Percentiles rank a stretch among this genome's conserved stretches.
phyloP scores from a whole-genome alignment of 2,113 vertebrate species.

The Perognathus longimembris region DNA sequence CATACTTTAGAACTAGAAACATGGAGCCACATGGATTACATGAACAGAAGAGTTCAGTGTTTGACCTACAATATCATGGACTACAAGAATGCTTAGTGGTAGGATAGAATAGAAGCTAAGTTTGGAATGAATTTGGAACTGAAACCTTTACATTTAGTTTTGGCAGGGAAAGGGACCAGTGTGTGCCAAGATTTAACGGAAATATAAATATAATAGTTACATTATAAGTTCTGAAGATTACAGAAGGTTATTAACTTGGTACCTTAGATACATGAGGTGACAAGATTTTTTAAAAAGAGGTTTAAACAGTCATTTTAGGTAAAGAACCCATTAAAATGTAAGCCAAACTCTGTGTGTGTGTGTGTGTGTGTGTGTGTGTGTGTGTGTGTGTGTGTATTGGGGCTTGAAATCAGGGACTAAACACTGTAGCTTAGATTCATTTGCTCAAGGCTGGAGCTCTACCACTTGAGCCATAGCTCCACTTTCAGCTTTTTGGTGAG shows the following conservation, averaged over 20 bases:
- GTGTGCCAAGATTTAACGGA: background rate
- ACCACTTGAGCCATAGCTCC: too few species aligned
- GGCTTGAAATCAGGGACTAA: too few species aligned
- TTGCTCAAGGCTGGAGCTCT: too few species aligned
- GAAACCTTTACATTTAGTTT: conserved; percentile 21
- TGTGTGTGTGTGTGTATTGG: too few species aligned
- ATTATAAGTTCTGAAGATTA: background rate
- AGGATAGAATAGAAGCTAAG: background rate
- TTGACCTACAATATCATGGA: background rate
- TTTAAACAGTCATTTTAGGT: background rate
- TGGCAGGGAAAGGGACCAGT: conserved; percentile 1
- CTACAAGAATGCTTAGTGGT: background rate
- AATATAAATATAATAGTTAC: background rate
- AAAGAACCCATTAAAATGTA: background rate
- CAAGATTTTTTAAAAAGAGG: background rate
- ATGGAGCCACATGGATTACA: background rate
- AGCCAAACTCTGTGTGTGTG: background rate
- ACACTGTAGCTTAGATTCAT: too few species aligned
- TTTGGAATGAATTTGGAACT: conserved; percentile 13
- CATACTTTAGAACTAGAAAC: background rate
- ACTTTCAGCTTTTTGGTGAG: too few species aligned
- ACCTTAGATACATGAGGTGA: background rate
- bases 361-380: too few species aligned
- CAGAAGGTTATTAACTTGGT: background rate
- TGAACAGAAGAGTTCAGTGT: background rate